Base-by-base conservation (phyloP, 2,113 vertebrate genomes). In the Lepisosteus oculatus region DNA sequence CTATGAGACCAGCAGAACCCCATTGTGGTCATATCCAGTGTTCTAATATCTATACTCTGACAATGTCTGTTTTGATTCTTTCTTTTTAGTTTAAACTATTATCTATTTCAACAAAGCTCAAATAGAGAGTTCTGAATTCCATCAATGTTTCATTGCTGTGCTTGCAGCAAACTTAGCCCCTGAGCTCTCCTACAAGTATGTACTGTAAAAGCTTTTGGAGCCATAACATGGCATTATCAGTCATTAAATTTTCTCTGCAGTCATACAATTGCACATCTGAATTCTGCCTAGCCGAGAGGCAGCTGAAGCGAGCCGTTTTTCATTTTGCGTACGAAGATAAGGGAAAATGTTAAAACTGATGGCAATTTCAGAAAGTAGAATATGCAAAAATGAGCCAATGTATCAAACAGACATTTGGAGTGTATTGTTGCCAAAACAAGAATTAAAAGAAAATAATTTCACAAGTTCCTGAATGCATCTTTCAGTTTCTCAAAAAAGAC, bases 321-420 rank as follows among this genome's bases (percentile, higher is more conserved):
- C 61, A 55, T 42, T 6, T 44, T 74, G 42, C 6, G 72, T 68
- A 68, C 63, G 14, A 54, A 72, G 69, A 72, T 74, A 69, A 44
- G n/a, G 62, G 68, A 63, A 51, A 76, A 79, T 76, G 84, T 84
- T 65, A 74, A 75, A 73, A 83, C 56, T 77, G 78, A 88, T 81
- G 83, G 81, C 67, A 76, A 61, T 76, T 72, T 76, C 77, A 61
- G 47, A 74, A 75, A 74, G 75, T 70, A 51, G 5, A 51, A 51
- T 79, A 78, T 77, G 83, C 69, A 61, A 77, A 77, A 81, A 78
- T 81, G 70, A 76, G 77, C 76, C 45, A 62, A 59, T 76, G 74
- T 70, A 80, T 70, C 72, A 80, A 78, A 77, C 76, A 9, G 5
- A 6, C 47, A 45, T 55, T 44, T 64, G 12, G 54, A 71, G 47